phyloP scores from a whole-genome alignment of 2,113 vertebrate species.

The Neolamprologus tretocephalus region DNA sequence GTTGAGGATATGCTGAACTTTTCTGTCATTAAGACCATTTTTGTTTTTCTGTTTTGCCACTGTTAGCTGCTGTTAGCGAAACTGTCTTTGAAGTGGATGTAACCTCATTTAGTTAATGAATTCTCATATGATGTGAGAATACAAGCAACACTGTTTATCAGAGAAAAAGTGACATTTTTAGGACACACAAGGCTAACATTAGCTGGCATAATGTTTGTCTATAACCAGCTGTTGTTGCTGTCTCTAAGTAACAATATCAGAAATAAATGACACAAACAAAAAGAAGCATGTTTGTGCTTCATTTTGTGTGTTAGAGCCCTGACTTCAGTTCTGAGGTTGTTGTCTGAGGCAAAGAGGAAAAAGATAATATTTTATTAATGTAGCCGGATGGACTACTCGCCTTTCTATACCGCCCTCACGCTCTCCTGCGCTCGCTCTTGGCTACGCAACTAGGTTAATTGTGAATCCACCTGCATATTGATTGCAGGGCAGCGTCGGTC shows the following conservation, averaged over 20 bases:
- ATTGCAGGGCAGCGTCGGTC: not conserved
- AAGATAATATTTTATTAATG: not conserved
- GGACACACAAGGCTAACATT: not conserved
- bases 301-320: fast-evolving
- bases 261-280: not conserved
- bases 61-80: not conserved
- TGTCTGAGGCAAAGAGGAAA: not conserved
- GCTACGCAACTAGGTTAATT: not conserved
- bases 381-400: not conserved
- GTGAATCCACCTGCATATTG: not conserved
- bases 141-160: not conserved
- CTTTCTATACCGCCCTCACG: not conserved
- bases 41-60: not conserved
- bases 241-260: not conserved
- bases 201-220: not conserved
- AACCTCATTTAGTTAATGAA: not conserved
- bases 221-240: not conserved
- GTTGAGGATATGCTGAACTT: fast-evolving
- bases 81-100: not conserved
- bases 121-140: not conserved
- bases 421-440: not conserved
- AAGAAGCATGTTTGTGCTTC: not conserved
- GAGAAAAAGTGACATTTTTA: not conserved
- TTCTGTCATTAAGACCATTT: not conserved
- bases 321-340: not conserved